Conservation (phyloP, 2,888 invertebrate genomes). For the Ormyrus labotus region DNA sequence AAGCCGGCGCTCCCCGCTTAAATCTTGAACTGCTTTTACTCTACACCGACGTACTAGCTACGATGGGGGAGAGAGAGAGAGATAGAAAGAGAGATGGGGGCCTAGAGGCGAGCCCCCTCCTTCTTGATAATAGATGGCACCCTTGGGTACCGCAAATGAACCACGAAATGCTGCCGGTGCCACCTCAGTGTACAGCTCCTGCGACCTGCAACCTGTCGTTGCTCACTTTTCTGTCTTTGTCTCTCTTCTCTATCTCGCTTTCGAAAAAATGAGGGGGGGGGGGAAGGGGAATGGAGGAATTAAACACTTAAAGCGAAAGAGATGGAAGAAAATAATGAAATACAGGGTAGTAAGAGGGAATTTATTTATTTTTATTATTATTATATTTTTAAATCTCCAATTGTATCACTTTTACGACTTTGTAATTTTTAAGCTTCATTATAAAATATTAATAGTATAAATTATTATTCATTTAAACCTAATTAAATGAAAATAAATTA, state of each 20-base stretch:
- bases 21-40: slow-evolving; percentile 14
- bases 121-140: slow-evolving; percentile 74
- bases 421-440: no score
- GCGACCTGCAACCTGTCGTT: slow-evolving; percentile 74
- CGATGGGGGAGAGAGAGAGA: slow-evolving; percentile 7
- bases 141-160: slow-evolving; percentile 76
- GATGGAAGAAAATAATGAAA: slow-evolving; percentile 46
- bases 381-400: neutral
- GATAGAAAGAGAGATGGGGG: slow-evolving; percentile 40
- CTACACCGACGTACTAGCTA: neutral
- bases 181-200: slow-evolving; percentile 59
- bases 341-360: neutral
- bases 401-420: no score
- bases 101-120: slow-evolving; percentile 60
- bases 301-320: slow-evolving; percentile 27
- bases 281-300: slow-evolving; percentile 46
- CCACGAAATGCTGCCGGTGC: slow-evolving; percentile 75
- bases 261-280: neutral
- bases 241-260: slow-evolving; percentile 14
- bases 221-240: slow-evolving; percentile 45
- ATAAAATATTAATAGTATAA: no score
- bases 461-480: no score
- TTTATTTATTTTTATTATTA: neutral
- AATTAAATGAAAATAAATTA: no score
- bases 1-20: slow-evolving; percentile 68